Base-by-base conservation (phyloP, 2,113 vertebrate genomes). In the Elachura formosa region DNA sequence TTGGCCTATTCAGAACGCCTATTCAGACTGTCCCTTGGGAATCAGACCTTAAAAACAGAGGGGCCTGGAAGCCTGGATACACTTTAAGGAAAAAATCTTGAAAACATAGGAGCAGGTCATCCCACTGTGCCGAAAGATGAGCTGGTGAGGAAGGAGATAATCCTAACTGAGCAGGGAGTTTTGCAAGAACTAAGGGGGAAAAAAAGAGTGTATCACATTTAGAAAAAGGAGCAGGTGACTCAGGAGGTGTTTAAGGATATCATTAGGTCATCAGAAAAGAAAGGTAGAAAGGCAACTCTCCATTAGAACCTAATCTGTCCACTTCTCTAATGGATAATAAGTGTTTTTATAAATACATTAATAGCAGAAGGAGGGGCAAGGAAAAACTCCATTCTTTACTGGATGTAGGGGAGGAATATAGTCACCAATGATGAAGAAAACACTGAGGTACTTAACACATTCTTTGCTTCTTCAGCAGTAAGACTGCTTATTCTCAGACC, bases 111-210 rank as follows among this genome's bases (percentile, higher is more conserved):
- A 68, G 8, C 10, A 16, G 23, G 23, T 28, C 6, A 33, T 59
- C 33, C 33, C 26, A 36, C 26, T 59, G 62, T 45, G 10, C 19
- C 0, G 1, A 59, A 61, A 61, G 40, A 59, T 20, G 14, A 59
- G 5, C 33, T 51, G 28, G 8, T 0, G 0, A 59, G 45, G 36
- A 34, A 51, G 20, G 15, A 64, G 21, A 36, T 14, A 13, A 59
- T 66, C 25, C 22, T 51, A 36, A 31, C 14, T 36, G 36, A 68
- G 45, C 11, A 45, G 26, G 18, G 9, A 59, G 63, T 43, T 51
- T 59, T 43, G 31, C 25, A 49, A 21, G 25, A 66, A 24, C 10
- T 56, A 25, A 85, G 20, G 17, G 69, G 3, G 0, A 34, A 34
- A 31, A n/a, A 56, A 34, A 31, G 21, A 18, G 7, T 49, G 9